A percentile compares a stretch with the other conserved stretches of the same genome.
Evolutionary conservation across 2,888 invertebrate species (phyloP).

Genomic region (Ecliptopera silaceata): DNA sequence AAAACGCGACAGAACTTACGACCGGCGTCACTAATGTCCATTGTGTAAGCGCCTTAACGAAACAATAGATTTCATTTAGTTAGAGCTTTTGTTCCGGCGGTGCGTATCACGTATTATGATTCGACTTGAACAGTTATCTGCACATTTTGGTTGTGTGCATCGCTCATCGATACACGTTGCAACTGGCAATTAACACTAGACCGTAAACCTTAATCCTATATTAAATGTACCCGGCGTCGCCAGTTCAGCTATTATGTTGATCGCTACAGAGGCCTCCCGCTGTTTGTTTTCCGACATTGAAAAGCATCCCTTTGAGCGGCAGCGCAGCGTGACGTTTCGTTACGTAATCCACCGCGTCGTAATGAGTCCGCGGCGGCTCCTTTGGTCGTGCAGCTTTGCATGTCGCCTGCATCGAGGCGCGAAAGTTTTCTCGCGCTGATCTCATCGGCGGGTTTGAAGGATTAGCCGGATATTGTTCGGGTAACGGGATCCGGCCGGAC

Average conservation of each 20-base stretch:
- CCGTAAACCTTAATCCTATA: conserved; percentile 45
- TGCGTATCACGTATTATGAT: too few relatives aligned
- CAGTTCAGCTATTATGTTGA: conserved; percentile 28
- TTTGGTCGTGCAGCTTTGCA: conserved; percentile 60
- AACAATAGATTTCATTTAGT: conserved; percentile 73
- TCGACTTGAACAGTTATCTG: too few relatives aligned
- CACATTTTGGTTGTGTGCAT: too few relatives aligned
- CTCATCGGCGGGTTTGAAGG: conserved; percentile 72
- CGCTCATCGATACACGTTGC: conserved; percentile 15
- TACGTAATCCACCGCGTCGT: conserved; percentile 69
- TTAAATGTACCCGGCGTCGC: conserved; percentile 41
- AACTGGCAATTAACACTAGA: conserved; percentile 35
- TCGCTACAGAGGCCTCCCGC: conserved; percentile 55
- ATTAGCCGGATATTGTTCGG: conserved; percentile 73
- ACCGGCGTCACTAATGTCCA: conserved; percentile 55
- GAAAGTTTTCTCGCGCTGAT: conserved; percentile 72
- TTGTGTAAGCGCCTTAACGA: conserved; percentile 61
- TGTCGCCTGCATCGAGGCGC: conserved; percentile 76
- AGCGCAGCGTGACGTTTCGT: conserved; percentile 61
- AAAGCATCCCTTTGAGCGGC: conserved; percentile 57
- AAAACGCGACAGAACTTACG: conserved; percentile 55
- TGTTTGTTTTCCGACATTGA: conserved; percentile 69
- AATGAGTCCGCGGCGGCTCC: conserved; percentile 68
- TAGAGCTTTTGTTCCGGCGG: conserved; percentile 48
- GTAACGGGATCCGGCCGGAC: conserved; percentile 69